Evolutionary conservation across 2,797 vertebrate genomes (phyloP).

Genomic region (Pangasius macronema): DNA sequence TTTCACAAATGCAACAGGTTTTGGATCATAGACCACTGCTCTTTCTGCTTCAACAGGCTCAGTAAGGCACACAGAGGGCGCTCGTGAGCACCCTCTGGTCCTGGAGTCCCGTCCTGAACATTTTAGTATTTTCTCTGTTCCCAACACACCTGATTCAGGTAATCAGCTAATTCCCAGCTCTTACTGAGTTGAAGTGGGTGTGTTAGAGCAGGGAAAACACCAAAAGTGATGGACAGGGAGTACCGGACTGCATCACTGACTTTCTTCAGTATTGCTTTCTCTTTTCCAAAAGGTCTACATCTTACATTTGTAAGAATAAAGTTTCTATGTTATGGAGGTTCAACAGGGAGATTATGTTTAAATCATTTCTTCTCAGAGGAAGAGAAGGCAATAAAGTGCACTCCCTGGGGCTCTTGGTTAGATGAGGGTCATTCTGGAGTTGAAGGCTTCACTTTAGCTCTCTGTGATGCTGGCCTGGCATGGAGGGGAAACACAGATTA

Average conservation of each 20-base stretch:
- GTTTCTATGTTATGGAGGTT: neutral
- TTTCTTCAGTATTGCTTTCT: neutral
- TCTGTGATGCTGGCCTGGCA: constrained; percentile 59
- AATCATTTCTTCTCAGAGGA: constrained; percentile 19
- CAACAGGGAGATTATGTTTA: constrained; percentile 36
- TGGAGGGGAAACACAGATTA: constrained; percentile 64
- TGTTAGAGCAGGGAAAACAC: neutral
- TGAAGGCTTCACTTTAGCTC: constrained; percentile 65
- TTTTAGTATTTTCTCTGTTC: neutral
- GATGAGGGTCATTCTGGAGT: constrained; percentile 64
- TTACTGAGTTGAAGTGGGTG: neutral
- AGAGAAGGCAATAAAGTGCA: constrained; percentile 56
- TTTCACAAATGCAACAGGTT: neutral
- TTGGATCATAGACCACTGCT: neutral
- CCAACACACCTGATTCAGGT: neutral
- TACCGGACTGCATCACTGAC: neutral
- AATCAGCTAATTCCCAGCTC: neutral
- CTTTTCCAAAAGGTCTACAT: constrained; percentile 3
- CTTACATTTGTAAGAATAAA: constrained; percentile 2
- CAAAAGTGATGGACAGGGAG: neutral
- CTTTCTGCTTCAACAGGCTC: neutral
- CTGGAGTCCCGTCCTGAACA: neutral
- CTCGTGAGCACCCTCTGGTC: neutral
- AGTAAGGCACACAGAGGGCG: constrained; percentile 14
- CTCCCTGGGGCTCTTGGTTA: constrained; percentile 49